Conservation (phyloP, 2,797 vertebrate species). For the Lateolabrax maculatus region DNA sequence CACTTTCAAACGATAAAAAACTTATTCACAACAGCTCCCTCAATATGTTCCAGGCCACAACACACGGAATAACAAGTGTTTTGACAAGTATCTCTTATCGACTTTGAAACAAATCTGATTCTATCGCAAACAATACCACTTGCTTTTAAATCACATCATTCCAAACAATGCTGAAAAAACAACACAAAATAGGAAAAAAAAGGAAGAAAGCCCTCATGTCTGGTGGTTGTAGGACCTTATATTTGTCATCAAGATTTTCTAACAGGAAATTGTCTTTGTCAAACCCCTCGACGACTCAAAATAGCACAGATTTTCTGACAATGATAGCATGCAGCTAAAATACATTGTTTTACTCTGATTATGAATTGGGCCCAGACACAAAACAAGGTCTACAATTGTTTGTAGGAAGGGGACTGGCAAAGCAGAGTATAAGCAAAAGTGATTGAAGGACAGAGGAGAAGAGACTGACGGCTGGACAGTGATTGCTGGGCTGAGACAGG, state of each 20-base stretch:
- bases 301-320: constrained; percentile 22
- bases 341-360: constrained; percentile 29
- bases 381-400: constrained; percentile 15
- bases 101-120: constrained; percentile 38
- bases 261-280: constrained; percentile 27
- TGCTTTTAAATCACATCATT: constrained; percentile 39
- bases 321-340: constrained; percentile 41
- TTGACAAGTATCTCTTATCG: constrained; percentile 36
- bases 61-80: constrained; percentile 24
- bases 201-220: not conserved
- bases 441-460: constrained; percentile 53
- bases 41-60: constrained; percentile 42
- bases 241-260: constrained; percentile 21
- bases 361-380: constrained; percentile 14
- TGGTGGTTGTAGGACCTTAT: not conserved
- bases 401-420: constrained; percentile 7
- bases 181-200: not conserved
- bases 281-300: constrained; percentile 32
- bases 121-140: constrained; percentile 13
- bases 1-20: constrained; percentile 32
- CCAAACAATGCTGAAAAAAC: constrained; percentile 3
- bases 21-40: constrained; percentile 36
- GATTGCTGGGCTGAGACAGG: constrained; percentile 59
- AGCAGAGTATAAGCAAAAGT: constrained; percentile 30
- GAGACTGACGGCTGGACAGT: constrained; percentile 50